Evolutionary conservation across 2,888 invertebrate genomes (phyloP), one percentile per base, ranked within the genome.

Genomic region (Doris montereyensis): DNA sequence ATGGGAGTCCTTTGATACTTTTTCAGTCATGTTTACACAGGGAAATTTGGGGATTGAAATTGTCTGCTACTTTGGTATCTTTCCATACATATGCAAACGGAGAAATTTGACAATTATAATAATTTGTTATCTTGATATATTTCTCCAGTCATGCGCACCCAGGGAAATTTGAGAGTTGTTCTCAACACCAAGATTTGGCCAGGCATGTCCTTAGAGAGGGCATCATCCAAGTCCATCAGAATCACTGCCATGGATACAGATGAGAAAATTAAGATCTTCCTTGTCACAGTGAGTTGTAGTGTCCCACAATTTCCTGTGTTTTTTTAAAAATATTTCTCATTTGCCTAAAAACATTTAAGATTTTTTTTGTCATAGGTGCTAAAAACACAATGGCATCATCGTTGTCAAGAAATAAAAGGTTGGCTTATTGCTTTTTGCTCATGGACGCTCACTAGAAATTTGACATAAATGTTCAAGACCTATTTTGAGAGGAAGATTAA

Each of bases 131-230:
- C n/a, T n/a, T n/a, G n/a, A n/a, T n/a, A n/a, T n/a, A n/a, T n/a
- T 13, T 68, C 24, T 82, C 17, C 86, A 92, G 97, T 98, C 28
- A 96, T 97, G 90, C 94, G 98, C 82, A 96, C 96, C 34, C 94
- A 96, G 24, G 98, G 98, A 73, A 97, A 96, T 86, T 94, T 97
- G 84, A 94, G 97, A 77, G 95, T 98, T 76, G 94, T 97, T 88
- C 93, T 98, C 80, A 98, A 98, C 92, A 97, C 97, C 60, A 97
- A 97, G 93, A 95, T 95, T 62, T 97, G 97, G 97, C 94, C 95
- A 4, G 97, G 95, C 82, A 97, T 97, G 97, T 95, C 96, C 13
- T 95, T 96, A 30, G 96, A 97, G 90, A 94, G 95, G 83, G 96
- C 97, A 1, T 96, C 96, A 87, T 94, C 94, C 84, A 97, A 97